Percentiles rank a stretch among this genome's conserved stretches.
phyloP scores from a whole-genome alignment of 1,140 invertebrate species.

The Probaryconus sp. region DNA sequence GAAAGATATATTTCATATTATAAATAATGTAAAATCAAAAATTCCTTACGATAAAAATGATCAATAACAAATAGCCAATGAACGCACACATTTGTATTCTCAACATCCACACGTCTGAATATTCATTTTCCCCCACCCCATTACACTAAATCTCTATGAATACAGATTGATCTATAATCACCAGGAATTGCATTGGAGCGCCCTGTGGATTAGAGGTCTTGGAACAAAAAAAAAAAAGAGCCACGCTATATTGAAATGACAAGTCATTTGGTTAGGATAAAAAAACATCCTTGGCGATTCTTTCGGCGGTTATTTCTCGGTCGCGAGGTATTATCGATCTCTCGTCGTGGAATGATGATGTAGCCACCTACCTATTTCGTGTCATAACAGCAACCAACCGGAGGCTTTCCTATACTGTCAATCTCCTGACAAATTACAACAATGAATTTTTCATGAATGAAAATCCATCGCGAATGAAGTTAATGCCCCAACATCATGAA shows the following conservation, averaged over 20 bases:
- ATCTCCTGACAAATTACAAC: conserved; percentile 56
- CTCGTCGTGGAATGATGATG: conserved; percentile 13
- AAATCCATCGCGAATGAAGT: conserved; percentile 36
- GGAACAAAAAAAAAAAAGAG: conserved; percentile 7
- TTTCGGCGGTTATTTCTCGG: conserved; percentile 9
- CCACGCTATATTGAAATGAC: conserved; percentile 32
- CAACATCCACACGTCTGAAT: conserved; percentile 36
- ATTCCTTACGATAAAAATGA: too few relatives aligned
- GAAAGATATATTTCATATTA: too few relatives aligned
- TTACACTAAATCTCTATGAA: conserved; percentile 20
- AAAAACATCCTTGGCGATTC: conserved; percentile 13
- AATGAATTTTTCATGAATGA: conserved; percentile 53
- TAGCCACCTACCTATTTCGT: conserved; percentile 30
- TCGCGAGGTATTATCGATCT: conserved; percentile 30
- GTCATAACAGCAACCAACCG: conserved; percentile 41
- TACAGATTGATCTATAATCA: neutral
- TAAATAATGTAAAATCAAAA: too few relatives aligned
- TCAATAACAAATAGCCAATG: too few relatives aligned
- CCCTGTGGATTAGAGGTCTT: neutral
- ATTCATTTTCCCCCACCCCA: conserved; percentile 36
- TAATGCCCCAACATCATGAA: conserved; percentile 30
- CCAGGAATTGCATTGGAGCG: conserved; percentile 1
- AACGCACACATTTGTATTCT: too few relatives aligned
- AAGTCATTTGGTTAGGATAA: conserved; percentile 18
- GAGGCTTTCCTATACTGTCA: conserved; percentile 35